Evolutionary conservation across 2,113 vertebrate species (phyloP), one percentile per base, ranked within the genome.

Genomic region (Centropristis striata): DNA sequence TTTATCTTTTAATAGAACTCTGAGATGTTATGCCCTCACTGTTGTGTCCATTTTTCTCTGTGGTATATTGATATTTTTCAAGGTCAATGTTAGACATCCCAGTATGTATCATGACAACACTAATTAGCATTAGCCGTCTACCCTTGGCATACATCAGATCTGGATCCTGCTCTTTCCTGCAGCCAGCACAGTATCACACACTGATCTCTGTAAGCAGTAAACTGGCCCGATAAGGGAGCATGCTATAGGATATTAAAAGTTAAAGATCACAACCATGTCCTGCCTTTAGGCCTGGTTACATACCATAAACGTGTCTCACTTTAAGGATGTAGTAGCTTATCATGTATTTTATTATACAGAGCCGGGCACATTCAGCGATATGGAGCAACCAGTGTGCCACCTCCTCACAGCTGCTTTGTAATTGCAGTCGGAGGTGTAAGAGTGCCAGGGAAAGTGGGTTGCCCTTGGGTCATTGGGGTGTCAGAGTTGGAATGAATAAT

Each of bases 401-500:
- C 68, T 75, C 63, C 51, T 72, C 55, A 58, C 63, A 81, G 73
- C 85, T 84, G 75, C 73, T 90, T 83, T 83, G 68, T 83, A 84
- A 90, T 76, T 87, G 82, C 67, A 89, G 78, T 86, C 49, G 10
- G 75, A 68, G 78, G 63, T 65, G 37, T 78, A 49, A 69, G 46
- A 70, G 73, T 71, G 66, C 66, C 78, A 78, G 61, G 47, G 74
- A 83, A 81, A 82, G 66, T 70, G 65, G 41, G 65, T 32, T 86
- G 64, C 65, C 78, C 67, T 87, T 37, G 13, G 77, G 68, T 83
- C 78, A 64, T 1, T 54, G 58, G 32, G 51, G 78, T 75, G 54
- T 73, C 77, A 65, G 71, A 69, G 75, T 71, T 83, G 39, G 32
- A 81, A 79, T 74, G 67, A 82, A 67, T 80, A 50, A 88, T 86